Evolutionary conservation across 1,140 invertebrate genomes (phyloP).

Genomic region (Globodera ellingtonae): DNA sequence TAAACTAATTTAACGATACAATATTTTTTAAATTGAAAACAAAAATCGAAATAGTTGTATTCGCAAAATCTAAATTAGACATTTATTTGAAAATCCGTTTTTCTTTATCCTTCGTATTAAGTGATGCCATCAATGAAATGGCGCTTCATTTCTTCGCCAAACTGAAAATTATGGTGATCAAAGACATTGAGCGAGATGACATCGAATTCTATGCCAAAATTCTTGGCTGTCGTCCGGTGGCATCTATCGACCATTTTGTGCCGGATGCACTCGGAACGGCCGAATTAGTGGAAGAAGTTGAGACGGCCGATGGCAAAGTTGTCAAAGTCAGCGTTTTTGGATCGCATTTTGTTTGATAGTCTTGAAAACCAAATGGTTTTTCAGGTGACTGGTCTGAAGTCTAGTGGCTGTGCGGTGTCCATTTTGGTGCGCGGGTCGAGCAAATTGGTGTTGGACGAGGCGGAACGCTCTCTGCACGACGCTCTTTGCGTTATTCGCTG

Average conservation of each 20-base stretch:
- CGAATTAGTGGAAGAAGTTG: constrained; percentile 91
- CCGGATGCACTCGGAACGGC: constrained; percentile 87
- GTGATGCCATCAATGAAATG: constrained; percentile 91
- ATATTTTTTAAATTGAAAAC: too few relatives aligned
- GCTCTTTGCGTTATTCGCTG: constrained; percentile 96
- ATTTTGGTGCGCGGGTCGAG: constrained; percentile 94
- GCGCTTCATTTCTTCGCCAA: constrained; percentile 97
- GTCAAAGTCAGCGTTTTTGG: constrained; percentile 76
- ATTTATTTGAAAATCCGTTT: constrained; percentile 13
- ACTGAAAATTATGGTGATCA: constrained; percentile 97
- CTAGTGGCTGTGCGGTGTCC: constrained; percentile 85
- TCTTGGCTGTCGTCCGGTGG: constrained; percentile 89
- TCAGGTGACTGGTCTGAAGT: constrained; percentile 87
- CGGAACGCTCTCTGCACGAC: constrained; percentile 89
- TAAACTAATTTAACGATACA: background rate
- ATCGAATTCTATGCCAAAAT: constrained; percentile 96
- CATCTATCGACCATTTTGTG: constrained; percentile 94
- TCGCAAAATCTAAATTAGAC: constrained; percentile 10
- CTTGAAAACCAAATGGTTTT: constrained; percentile 73
- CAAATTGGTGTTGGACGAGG: constrained; percentile 88
- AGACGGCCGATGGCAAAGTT: constrained; percentile 83
- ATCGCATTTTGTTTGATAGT: constrained; percentile 24
- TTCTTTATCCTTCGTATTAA: constrained; percentile 31
- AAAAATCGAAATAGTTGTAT: too few relatives aligned
- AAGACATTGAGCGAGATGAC: constrained; percentile 95